Evolutionary conservation across 1,140 invertebrate genomes (phyloP), one percentile per base, ranked within the genome.

Genomic region (Meloidogyne exigua): DNA sequence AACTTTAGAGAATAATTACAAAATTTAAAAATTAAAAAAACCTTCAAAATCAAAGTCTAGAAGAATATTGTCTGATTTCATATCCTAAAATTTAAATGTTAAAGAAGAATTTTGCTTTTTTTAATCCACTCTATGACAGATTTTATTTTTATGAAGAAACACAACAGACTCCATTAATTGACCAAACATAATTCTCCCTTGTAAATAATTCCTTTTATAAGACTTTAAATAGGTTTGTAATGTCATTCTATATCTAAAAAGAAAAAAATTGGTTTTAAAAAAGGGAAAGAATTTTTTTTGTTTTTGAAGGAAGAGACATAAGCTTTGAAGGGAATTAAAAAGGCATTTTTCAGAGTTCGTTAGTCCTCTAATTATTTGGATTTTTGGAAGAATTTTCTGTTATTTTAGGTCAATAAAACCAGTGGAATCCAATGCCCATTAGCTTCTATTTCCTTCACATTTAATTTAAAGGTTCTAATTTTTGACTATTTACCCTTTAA

Each of bases 161-260:
- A 83, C 81, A 23, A 82, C 70, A n/a, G 81, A 81, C 66, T 82
- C 81, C 64, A 82, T 49, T 21, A 82, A 77, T 57, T 82, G 81
- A 10, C 81, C 81, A 66, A 83, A 81, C 78, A 82, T 76, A 9
- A 82, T 75, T 44, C 81, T 64, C 1, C 39, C 78, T 18, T 68
- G 64, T 28, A 73, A 25, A 36, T 82, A 79, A 64, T 80, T 82
- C 32, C 78, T 62, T 44, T 81, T 76, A n/a, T 42, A 65, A 21
- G 64, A 77, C n/a, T 76, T n/a, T 39, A 80, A 23, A 68, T 82
- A 82, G 13, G 81, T 79, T 23, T 74, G 79, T 42, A 82, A 66
- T 21, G 81, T 82, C 81, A 83, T 82, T 44, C 75, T 68, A 67
- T 82, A 82, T 21, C 80, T 81, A 66, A 75, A 80, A 44, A 26